phyloP scores from a whole-genome alignment of 2,888 invertebrate genomes.

The Calameuta idolon region DNA sequence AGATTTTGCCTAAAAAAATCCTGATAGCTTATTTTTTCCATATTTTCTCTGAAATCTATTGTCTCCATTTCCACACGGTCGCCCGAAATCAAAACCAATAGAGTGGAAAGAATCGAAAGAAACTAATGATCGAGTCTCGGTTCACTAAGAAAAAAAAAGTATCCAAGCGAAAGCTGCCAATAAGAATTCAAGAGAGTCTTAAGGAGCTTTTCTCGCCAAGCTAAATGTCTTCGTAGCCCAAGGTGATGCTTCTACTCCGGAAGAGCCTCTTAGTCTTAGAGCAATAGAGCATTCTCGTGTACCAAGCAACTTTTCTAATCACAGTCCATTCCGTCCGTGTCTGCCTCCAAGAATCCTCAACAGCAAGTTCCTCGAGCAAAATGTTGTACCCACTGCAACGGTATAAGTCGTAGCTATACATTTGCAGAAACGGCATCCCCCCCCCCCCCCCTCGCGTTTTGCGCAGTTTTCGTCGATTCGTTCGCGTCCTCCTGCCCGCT shows the following conservation, averaged over 20 bases:
- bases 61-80: background rate
- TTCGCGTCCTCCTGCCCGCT: conserved; percentile 30
- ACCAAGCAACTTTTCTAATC: background rate
- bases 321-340: background rate
- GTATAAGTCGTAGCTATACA: background rate
- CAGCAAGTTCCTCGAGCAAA: background rate
- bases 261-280: background rate
- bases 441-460: background rate
- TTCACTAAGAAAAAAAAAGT: background rate
- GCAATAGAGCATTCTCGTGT: background rate
- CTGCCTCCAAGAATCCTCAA: background rate
- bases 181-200: background rate
- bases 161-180: background rate
- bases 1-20: background rate
- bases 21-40: too few relatives aligned
- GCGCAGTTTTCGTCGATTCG: background rate
- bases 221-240: background rate
- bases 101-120: background rate
- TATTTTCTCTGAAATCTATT: background rate
- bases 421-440: background rate
- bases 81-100: background rate
- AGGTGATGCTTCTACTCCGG: background rate
- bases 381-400: background rate
- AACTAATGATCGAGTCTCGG: background rate
- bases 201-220: background rate